Evolutionary conservation across 1,140 invertebrate genomes (phyloP).

Genomic region (Ridgeia piscesae): DNA sequence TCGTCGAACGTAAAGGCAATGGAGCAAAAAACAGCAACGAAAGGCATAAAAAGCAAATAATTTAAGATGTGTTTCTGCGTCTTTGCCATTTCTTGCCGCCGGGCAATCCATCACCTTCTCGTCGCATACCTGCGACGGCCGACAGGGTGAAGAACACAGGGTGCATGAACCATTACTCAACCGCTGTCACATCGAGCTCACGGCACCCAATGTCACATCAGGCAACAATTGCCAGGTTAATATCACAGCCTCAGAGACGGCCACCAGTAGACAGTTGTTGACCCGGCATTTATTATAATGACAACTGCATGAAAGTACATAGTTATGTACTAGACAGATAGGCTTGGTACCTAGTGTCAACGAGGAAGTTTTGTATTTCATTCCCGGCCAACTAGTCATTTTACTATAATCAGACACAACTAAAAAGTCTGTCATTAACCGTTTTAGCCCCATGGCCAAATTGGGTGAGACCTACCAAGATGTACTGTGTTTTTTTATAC

Average conservation of each 20-base stretch:
- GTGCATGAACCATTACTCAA: background rate
- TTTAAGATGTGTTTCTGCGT: background rate
- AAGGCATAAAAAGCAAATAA: background rate
- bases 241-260: too few relatives aligned
- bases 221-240: background rate
- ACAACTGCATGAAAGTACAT: background rate
- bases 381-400: background rate
- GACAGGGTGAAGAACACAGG: background rate
- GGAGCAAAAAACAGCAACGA: background rate
- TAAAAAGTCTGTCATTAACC: too few relatives aligned
- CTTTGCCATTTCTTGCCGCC: background rate
- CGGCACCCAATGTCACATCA: background rate
- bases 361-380: background rate
- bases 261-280: too few relatives aligned
- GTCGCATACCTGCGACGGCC: background rate
- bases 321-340: too few relatives aligned
- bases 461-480: too few relatives aligned
- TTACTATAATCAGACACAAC: background rate
- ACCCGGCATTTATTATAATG: background rate
- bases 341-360: background rate
- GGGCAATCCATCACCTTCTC: background rate
- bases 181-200: background rate
- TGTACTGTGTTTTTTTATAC: too few relatives aligned
- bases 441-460: too few relatives aligned
- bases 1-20: background rate